A percentile compares a stretch with the other conserved stretches of the same genome.
phyloP scores from a whole-genome alignment of 2,797 vertebrate species.

The Arrhamphus sclerolepis region DNA sequence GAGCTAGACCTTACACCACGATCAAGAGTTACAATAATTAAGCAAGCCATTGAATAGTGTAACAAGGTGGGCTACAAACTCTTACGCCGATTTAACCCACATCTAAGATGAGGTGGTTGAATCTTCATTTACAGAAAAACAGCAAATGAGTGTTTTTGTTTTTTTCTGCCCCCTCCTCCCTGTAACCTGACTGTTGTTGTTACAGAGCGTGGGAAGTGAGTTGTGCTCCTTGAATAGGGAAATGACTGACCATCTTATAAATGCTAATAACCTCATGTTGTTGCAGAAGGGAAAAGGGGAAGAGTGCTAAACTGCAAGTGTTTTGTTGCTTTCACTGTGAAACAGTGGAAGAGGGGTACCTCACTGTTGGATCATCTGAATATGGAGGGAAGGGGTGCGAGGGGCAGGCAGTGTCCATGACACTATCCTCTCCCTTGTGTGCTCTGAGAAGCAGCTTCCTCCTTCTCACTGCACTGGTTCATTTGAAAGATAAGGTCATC shows the following conservation, averaged over 20 bases:
- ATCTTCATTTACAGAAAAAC: slow-evolving; percentile 4
- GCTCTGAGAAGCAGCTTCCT: slow-evolving; percentile 53
- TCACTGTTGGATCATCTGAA: slow-evolving; percentile 12
- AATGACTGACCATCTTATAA: slow-evolving; percentile 30
- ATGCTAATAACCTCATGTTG: slow-evolving; percentile 52
- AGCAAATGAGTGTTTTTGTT: not conserved
- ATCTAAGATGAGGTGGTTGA: not conserved
- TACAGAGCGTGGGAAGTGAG: slow-evolving; percentile 1
- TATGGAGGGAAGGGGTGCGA: slow-evolving; percentile 30
- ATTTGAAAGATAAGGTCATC: slow-evolving; percentile 48
- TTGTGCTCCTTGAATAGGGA: slow-evolving; percentile 26
- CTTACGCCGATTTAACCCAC: not conserved
- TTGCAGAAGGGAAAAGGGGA: slow-evolving; percentile 12
- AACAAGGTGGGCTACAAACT: not conserved
- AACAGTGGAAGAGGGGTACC: slow-evolving; percentile 29
- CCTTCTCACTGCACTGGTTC: slow-evolving; percentile 28
- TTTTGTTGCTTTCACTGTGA: slow-evolving; percentile 40
- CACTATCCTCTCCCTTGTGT: slow-evolving; percentile 17
- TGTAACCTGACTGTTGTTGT: slow-evolving; percentile 12
- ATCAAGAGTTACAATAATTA: slow-evolving; percentile 26
- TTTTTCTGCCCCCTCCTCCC: slow-evolving; percentile 6
- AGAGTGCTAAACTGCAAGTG: slow-evolving; percentile 26
- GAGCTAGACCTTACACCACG: slow-evolving; percentile 9
- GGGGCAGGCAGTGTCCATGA: slow-evolving; percentile 19
- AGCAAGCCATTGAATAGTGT: slow-evolving; percentile 8